These are phyloP conservation scores for Microdon myrmicae DNA, from an alignment of 2,888 invertebrate species.

Conservation along the genomic window DNA sequence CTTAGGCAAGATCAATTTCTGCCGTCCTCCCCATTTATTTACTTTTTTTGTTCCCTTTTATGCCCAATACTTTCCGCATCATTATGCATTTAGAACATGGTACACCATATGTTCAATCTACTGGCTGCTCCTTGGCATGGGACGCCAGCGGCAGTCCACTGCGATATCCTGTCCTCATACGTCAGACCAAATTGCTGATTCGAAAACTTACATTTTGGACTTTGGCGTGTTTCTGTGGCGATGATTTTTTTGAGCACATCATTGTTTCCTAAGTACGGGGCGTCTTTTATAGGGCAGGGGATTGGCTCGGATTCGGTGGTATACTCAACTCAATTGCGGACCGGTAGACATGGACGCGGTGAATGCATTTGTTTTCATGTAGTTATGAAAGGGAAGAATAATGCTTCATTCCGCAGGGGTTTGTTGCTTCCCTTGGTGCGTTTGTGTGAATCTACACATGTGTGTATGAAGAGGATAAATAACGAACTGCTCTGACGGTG, in stretches of 20 bases:
- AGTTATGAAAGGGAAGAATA: constrained; percentile 20
- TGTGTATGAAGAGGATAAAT: constrained; percentile 16
- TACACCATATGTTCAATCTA: constrained; percentile 41
- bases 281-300: constrained; percentile 32
- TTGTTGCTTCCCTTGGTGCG: constrained; percentile 64
- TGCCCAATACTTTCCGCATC: constrained; percentile 15
- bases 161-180: constrained; percentile 26
- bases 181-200: too few relatives aligned
- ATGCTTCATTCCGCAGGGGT: constrained; percentile 39
- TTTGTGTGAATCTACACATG: constrained; percentile 59
- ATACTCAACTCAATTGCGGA: constrained; percentile 8
- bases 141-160: constrained; percentile 8
- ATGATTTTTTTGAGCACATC: constrained; percentile 20
- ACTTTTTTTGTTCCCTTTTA: constrained; percentile 10
- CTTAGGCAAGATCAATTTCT: constrained; percentile 4
- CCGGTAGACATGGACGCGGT: constrained; percentile 13
- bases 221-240: constrained; percentile 30
- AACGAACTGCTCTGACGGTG: constrained; percentile 19
- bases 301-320: neutral
- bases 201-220: constrained; percentile 19
- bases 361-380: constrained; percentile 26
- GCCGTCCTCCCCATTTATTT: constrained; percentile 3
- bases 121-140: neutral
- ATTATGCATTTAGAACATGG: constrained; percentile 30
- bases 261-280: constrained; percentile 10